Percentiles rank a stretch among this genome's conserved stretches.
phyloP scores from a whole-genome alignment of 2,888 invertebrate species.

The Leucania comma region DNA sequence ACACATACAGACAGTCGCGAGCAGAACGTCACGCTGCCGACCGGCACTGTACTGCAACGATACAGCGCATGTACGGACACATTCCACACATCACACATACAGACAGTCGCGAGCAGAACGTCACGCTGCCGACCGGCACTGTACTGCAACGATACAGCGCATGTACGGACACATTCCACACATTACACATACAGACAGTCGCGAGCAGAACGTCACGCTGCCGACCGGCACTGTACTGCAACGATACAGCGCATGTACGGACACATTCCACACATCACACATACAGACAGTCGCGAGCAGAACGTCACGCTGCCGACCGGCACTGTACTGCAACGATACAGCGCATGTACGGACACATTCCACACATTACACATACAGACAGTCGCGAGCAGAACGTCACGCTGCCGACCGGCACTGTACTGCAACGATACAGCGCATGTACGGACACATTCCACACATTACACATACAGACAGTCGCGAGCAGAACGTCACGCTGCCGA shows the following conservation, averaged over 20 bases:
- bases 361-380: constrained; percentile 1
- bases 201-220: constrained; percentile 93
- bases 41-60: constrained; percentile 8
- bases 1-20: neutral
- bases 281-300: neutral
- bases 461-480: constrained; percentile 80
- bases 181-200: constrained; percentile 56
- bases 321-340: constrained; percentile 9
- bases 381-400: neutral
- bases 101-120: too few species aligned
- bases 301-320: constrained; percentile 4
- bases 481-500: constrained; percentile 95
- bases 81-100: neutral
- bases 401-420: constrained; percentile 8
- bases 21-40: neutral
- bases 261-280: constrained; percentile 14
- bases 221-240: constrained; percentile 93
- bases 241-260: constrained; percentile 51
- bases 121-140: constrained; percentile 72
- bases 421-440: constrained; percentile 4
- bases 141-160: too few species aligned
- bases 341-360: constrained; percentile 34
- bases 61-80: constrained; percentile 2
- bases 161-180: constrained; percentile 39
- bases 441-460: neutral